A percentile compares a stretch with the other conserved stretches of the same genome.
Conservation (phyloP, 2,888 invertebrate species). For the Chaitophorus viminalis region DNA sequence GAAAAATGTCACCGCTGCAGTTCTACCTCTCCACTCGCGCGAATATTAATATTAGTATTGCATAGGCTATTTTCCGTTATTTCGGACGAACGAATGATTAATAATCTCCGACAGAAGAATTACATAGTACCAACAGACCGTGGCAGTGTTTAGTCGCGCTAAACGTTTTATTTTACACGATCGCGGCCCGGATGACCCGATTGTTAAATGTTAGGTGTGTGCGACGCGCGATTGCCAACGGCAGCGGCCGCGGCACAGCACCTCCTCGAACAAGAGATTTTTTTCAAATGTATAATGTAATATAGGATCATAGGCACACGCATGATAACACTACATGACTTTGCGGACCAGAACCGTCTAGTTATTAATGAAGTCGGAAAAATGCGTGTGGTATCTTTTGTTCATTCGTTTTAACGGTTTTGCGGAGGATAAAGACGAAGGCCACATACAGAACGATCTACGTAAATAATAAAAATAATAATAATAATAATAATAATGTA, state of each 20-base stretch:
- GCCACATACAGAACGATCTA: not conserved
- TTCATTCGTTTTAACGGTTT: not conserved
- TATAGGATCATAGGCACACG: too few relatives aligned
- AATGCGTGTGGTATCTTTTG: not conserved
- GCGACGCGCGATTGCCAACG: not conserved
- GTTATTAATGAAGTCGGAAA: not conserved
- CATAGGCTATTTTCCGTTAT: not conserved
- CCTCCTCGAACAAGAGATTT: not conserved
- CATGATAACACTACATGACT: too few relatives aligned
- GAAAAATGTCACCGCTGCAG: too few relatives aligned
- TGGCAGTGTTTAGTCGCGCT: not conserved
- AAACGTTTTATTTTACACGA: slow-evolving; percentile 20
- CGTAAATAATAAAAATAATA: too few relatives aligned
- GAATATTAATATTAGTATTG: too few relatives aligned
- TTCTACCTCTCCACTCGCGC: too few relatives aligned
- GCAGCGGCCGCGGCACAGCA: not conserved
- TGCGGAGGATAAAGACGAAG: not conserved
- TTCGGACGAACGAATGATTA: not conserved
- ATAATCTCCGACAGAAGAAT: not conserved
- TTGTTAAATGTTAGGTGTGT: not conserved
- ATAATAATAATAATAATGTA: slow-evolving; percentile 18
- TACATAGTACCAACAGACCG: not conserved
- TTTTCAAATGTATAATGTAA: not conserved
- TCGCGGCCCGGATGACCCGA: slow-evolving; percentile 25
- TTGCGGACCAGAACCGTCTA: too few relatives aligned